phyloP scores from a whole-genome alignment of 1,140 invertebrate species.

The Aplysia californica region DNA sequence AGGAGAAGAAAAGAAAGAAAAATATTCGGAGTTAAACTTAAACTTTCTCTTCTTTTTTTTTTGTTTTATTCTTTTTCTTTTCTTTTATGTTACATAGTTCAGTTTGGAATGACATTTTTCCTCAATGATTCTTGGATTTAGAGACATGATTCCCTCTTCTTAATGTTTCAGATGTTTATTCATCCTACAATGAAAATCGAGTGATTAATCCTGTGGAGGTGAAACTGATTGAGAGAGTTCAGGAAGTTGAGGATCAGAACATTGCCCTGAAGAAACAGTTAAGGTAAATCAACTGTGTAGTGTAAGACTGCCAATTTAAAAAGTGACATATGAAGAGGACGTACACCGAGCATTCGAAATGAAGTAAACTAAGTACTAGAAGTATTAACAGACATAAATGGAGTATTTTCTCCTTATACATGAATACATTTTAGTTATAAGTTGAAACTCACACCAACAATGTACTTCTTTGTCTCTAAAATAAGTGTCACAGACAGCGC shows the following conservation, averaged over 20 bases:
- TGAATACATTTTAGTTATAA: too few relatives aligned
- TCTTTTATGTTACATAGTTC: not conserved
- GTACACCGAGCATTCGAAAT: not conserved
- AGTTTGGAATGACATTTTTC: not conserved
- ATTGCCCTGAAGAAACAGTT: conserved; percentile 69
- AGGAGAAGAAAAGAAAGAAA: too few relatives aligned
- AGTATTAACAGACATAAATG: not conserved
- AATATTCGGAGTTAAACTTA: not conserved
- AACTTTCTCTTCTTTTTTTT: not conserved
- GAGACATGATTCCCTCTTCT: not conserved
- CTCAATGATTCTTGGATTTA: not conserved
- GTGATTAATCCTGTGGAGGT: conserved; percentile 69
- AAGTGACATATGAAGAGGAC: not conserved
- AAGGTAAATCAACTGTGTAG: conserved; percentile 43
- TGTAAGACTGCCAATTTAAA: not conserved
- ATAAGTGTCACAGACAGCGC: too few relatives aligned
- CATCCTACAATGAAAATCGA: conserved; percentile 5
- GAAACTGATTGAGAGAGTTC: conserved; percentile 69
- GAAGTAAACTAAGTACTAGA: not conserved
- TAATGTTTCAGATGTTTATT: conserved; percentile 1
- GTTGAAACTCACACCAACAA: too few relatives aligned
- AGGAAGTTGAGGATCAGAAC: conserved; percentile 72
- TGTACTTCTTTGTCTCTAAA: too few relatives aligned
- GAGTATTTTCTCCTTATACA: not conserved
- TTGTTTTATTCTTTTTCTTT: not conserved